Evolutionary conservation across 1,140 invertebrate species (phyloP).

Genomic region (Anoplophora glabripennis): DNA sequence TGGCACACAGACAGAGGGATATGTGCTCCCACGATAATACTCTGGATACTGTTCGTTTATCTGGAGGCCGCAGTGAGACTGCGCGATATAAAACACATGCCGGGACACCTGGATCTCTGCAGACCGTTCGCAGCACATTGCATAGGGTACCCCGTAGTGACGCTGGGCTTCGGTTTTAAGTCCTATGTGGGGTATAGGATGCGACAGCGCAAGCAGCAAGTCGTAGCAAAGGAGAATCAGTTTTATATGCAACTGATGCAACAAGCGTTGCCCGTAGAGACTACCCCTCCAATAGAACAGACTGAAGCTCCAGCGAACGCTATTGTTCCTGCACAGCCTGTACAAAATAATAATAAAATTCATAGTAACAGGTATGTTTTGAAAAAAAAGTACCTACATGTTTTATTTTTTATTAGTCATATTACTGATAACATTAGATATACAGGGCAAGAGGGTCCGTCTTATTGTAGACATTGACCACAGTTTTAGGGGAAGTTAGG

Average conservation of each 20-base stretch:
- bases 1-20: constrained; percentile 96
- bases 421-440: too few relatives aligned
- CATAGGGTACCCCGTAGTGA: constrained; percentile 95
- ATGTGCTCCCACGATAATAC: constrained; percentile 89
- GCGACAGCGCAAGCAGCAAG: constrained; percentile 86
- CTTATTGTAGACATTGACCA: too few relatives aligned
- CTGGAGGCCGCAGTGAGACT: constrained; percentile 89
- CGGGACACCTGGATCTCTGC: constrained; percentile 90
- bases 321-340: constrained; percentile 16
- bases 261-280: constrained; percentile 81
- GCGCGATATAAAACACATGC: constrained; percentile 81
- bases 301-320: constrained; percentile 11
- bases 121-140: constrained; percentile 98
- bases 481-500: too few relatives aligned
- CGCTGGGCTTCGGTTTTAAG: constrained; percentile 95
- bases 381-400: background rate
- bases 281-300: constrained; percentile 55
- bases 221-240: constrained; percentile 93
- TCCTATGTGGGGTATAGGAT: constrained; percentile 86
- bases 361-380: constrained; percentile 5
- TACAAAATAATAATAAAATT: constrained; percentile 37
- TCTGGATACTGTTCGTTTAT: constrained; percentile 95
- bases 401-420: background rate
- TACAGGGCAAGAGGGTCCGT: too few relatives aligned
- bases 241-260: constrained; percentile 91